phyloP scores from a whole-genome alignment of 2,888 invertebrate species.

The Lepidochrysops patricia region DNA sequence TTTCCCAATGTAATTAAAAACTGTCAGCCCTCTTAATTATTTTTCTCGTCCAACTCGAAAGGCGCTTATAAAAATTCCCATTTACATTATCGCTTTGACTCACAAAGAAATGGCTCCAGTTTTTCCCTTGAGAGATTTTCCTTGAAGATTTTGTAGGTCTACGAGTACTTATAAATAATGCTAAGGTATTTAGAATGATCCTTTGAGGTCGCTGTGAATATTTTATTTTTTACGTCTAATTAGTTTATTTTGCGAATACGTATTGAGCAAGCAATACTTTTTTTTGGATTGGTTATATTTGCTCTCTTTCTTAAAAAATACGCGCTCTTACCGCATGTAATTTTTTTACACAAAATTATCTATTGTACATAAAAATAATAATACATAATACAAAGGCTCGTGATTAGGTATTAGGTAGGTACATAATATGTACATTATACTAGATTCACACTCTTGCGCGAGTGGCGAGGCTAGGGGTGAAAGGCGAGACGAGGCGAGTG shows the following conservation, averaged over 20 bases:
- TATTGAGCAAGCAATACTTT: no score
- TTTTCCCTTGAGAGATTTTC: conserved; percentile 22
- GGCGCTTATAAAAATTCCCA: conserved; percentile 25
- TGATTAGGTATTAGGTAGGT: no score
- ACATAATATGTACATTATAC: no score
- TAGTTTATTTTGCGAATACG: background rate
- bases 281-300: no score
- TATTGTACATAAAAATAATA: no score
- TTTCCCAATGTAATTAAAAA: conserved; percentile 28
- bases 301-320: no score
- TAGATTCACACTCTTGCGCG: no score
- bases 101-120: conserved; percentile 21
- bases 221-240: background rate
- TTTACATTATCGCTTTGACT: conserved; percentile 24
- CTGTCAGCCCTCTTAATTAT: conserved; percentile 27
- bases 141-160: conserved; percentile 21
- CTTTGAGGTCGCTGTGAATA: conserved; percentile 11
- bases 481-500: no score
- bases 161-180: conserved; percentile 8
- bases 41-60: conserved; percentile 24
- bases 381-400: no score
- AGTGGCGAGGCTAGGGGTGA: no score
- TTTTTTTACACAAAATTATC: no score
- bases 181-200: conserved; percentile 13
- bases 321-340: no score